Evolutionary conservation across 2,113 vertebrate species (phyloP).

Genomic region (Phrynosoma platyrhinos): DNA sequence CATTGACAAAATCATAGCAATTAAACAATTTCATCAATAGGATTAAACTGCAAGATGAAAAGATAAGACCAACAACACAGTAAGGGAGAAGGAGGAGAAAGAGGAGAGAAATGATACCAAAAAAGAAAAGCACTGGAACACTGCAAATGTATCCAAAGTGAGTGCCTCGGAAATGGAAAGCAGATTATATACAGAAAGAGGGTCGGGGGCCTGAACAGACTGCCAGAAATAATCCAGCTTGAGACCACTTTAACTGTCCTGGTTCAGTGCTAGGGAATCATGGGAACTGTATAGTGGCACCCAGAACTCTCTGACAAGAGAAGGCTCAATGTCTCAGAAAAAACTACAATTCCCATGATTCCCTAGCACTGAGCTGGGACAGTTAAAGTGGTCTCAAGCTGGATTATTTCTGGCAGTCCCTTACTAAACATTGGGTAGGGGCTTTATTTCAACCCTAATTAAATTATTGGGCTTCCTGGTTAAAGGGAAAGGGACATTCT

Average conservation of each 20-base stretch:
- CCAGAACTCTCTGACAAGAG: no score
- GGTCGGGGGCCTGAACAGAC: no score
- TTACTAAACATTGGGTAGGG: background rate
- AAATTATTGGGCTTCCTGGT: background rate
- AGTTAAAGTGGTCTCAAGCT: no score
- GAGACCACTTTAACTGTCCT: no score
- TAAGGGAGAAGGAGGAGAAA: background rate
- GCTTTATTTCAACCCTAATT: background rate
- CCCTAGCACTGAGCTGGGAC: no score
- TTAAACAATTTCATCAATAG: background rate
- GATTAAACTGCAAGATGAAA: background rate
- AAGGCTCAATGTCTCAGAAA: no score
- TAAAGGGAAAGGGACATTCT: no score
- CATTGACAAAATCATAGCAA: background rate
- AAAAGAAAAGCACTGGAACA: background rate
- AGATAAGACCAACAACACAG: background rate
- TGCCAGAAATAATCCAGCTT: no score
- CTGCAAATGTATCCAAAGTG: background rate
- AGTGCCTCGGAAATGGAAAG: background rate
- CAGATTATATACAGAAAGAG: background rate
- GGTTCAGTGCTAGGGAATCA: no score
- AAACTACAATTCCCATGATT: no score
- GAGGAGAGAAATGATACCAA: background rate
- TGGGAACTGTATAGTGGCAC: no score
- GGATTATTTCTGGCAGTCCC: background rate